Percentiles rank a stretch among this genome's conserved stretches.
These are phyloP conservation scores for Aplodontia rufa DNA, from an alignment of 2,113 vertebrate species.

Conservation along the genomic window DNA sequence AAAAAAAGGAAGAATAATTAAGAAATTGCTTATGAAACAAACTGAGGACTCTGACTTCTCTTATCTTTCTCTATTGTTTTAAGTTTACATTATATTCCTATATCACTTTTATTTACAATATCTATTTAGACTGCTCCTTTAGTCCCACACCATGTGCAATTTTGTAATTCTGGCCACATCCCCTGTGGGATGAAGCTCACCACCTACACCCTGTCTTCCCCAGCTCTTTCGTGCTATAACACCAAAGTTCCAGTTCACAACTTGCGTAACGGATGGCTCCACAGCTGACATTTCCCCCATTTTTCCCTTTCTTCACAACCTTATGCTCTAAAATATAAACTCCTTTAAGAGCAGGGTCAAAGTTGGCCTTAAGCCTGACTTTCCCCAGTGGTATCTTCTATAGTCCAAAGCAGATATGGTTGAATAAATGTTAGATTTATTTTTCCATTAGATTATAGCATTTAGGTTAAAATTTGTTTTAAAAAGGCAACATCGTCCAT, in stretches of 20 bases:
- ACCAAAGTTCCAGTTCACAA: slow-evolving; percentile 44
- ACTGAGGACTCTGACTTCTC: not conserved
- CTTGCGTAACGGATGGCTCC: slow-evolving; percentile 18
- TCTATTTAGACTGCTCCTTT: slow-evolving; percentile 9
- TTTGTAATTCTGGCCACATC: slow-evolving; percentile 50
- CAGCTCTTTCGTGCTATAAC: not conserved
- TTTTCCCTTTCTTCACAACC: slow-evolving; percentile 51
- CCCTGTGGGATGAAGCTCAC: slow-evolving; percentile 3
- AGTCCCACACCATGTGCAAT: not conserved
- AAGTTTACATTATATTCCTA: not conserved
- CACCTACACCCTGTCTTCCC: not conserved
- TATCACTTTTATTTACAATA: slow-evolving; percentile 1
- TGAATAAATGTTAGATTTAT: not conserved
- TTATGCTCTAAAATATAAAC: not conserved
- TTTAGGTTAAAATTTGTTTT: slow-evolving; percentile 33
- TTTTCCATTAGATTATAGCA: not conserved
- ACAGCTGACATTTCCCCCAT: not conserved
- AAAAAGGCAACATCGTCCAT: slow-evolving; percentile 14
- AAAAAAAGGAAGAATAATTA: not conserved
- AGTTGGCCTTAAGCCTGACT: not conserved
- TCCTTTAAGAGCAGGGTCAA: not conserved
- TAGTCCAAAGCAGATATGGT: not conserved
- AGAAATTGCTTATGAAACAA: not conserved
- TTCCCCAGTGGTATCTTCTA: not conserved
- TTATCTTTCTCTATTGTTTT: not conserved